phyloP scores from a whole-genome alignment of 2,888 invertebrate species.

The Diaprepes abbreviatus region DNA sequence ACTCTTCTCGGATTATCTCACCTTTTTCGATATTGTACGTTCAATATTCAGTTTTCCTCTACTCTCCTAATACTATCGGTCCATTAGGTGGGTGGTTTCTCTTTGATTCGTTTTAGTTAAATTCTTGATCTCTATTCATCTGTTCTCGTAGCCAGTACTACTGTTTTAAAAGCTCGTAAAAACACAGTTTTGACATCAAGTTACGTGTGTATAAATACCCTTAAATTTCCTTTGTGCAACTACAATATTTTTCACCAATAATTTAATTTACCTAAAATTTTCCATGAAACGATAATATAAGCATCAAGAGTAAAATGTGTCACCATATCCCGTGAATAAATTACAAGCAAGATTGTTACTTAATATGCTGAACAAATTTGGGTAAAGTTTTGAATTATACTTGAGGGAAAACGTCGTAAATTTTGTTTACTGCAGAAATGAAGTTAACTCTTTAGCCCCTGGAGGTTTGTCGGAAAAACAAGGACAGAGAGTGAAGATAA shows the following conservation, averaged over 20 bases:
- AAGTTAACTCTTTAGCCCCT: constrained; percentile 41
- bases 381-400: constrained; percentile 46
- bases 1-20: no score
- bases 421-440: constrained; percentile 46
- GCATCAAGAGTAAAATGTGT: constrained; percentile 39
- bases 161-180: no score
- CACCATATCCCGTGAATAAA: constrained; percentile 44
- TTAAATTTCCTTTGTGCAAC: neutral
- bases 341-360: constrained; percentile 47
- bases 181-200: no score
- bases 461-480: constrained; percentile 26
- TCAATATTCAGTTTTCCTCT: no score
- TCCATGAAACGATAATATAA: constrained; percentile 17
- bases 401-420: constrained; percentile 45
- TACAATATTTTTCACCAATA: neutral
- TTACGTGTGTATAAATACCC: no score
- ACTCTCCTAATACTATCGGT: no score
- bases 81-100: no score
- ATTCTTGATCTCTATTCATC: no score
- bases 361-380: constrained; percentile 50
- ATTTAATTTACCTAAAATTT: neutral
- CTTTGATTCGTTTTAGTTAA: no score
- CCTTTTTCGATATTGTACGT: no score
- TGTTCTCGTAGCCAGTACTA: no score
- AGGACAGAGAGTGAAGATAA: constrained; percentile 10